phyloP scores from a whole-genome alignment of 2,797 vertebrate genomes.

The Melanotaenia nigrans region DNA sequence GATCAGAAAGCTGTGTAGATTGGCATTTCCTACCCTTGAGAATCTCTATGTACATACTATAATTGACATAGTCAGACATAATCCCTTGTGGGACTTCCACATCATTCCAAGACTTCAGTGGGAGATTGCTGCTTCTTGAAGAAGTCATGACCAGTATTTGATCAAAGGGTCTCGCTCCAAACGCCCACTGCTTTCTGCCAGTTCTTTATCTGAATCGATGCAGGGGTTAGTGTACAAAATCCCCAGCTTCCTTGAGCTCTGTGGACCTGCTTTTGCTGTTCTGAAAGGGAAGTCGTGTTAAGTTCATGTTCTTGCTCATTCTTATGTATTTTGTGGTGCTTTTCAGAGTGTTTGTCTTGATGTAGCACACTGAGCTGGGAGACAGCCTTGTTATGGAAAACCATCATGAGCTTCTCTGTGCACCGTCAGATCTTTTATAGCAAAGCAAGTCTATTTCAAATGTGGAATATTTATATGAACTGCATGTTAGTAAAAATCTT shows the following conservation, averaged over 20 bases:
- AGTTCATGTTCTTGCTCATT: constrained; percentile 70
- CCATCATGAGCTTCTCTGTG: not conserved
- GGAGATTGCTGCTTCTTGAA: constrained; percentile 75
- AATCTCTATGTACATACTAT: constrained; percentile 68
- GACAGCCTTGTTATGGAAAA: constrained; percentile 16
- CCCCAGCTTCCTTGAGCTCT: constrained; percentile 68
- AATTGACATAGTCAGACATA: constrained; percentile 77
- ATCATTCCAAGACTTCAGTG: constrained; percentile 74
- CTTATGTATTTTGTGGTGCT: constrained; percentile 33
- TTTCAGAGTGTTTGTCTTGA: constrained; percentile 20
- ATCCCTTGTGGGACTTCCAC: constrained; percentile 69
- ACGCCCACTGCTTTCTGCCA: constrained; percentile 77
- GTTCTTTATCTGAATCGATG: constrained; percentile 78
- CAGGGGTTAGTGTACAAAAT: constrained; percentile 77
- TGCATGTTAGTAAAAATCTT: constrained; percentile 39
- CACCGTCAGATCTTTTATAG: constrained; percentile 11
- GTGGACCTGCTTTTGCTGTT: constrained; percentile 58
- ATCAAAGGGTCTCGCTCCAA: constrained; percentile 78
- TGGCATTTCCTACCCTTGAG: constrained; percentile 60
- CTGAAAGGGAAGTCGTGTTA: constrained; percentile 72
- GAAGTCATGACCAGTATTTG: constrained; percentile 80
- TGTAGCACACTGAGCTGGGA: constrained; percentile 1
- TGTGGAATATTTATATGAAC: constrained; percentile 45
- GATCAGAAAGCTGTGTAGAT: constrained; percentile 51
- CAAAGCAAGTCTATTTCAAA: constrained; percentile 47